Percentiles rank a stretch among this genome's conserved stretches.
Evolutionary conservation across 2,888 invertebrate species (phyloP).

Genomic region (Carpatolechia fugitivella): DNA sequence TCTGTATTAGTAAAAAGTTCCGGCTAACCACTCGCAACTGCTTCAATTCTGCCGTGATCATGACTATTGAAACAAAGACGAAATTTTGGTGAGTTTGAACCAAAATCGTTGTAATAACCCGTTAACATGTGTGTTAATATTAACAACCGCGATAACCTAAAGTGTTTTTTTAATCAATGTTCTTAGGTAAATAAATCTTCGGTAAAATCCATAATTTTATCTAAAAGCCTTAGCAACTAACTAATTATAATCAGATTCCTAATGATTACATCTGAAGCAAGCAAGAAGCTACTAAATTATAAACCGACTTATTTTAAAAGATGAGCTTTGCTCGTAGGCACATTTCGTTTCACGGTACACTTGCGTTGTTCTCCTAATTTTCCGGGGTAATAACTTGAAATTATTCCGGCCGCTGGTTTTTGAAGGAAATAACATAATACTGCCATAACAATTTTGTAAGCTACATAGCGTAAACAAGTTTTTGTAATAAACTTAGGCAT

Average conservation of each 20-base stretch:
- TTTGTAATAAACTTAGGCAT: background rate
- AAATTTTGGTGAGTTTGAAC: too few species aligned
- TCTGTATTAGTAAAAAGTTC: too few species aligned
- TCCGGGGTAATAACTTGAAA: conserved; percentile 40
- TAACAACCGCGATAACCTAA: too few species aligned
- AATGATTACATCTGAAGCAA: background rate
- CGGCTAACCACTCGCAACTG: too few species aligned
- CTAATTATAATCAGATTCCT: too few species aligned
- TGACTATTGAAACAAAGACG: too few species aligned
- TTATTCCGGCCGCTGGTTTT: conserved; percentile 32
- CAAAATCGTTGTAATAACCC: too few species aligned
- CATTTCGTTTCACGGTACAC: conserved; percentile 35
- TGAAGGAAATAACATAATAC: conserved; percentile 33
- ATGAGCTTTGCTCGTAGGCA: conserved; percentile 21
- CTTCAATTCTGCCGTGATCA: too few species aligned
- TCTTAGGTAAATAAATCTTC: too few species aligned
- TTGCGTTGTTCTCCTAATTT: conserved; percentile 39
- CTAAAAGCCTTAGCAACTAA: too few species aligned
- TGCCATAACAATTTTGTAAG: conserved; percentile 28
- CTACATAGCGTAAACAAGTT: background rate
- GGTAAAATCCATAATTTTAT: background rate
- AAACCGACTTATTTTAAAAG: conserved; percentile 22
- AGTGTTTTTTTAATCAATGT: too few species aligned
- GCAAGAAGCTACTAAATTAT: conserved; percentile 7
- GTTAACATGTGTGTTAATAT: too few species aligned